These are phyloP conservation scores for Mormoops blainvillei DNA, from an alignment of 2,113 vertebrate genomes.

Conservation along the genomic window DNA sequence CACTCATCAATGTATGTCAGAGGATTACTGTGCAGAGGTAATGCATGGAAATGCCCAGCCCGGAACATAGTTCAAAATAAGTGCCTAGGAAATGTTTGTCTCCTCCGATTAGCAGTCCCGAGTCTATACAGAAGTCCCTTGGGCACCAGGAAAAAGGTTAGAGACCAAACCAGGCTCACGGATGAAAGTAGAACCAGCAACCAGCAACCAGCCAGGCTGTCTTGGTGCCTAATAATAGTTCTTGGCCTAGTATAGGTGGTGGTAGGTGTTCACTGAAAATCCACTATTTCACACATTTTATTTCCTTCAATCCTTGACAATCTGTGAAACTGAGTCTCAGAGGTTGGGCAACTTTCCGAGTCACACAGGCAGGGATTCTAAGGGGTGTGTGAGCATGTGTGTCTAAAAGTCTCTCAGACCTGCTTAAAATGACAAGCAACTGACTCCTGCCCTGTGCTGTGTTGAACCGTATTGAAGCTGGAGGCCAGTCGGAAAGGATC, in stretches of 20 bases:
- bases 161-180: background rate
- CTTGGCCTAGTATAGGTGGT: fast-evolving
- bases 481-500: background rate
- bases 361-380: background rate
- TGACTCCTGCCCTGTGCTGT: background rate
- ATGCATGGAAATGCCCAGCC: background rate
- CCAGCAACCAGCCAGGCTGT: background rate
- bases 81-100: background rate
- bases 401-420: background rate
- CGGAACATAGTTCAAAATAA: background rate
- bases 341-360: background rate
- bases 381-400: background rate
- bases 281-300: background rate
- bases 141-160: background rate
- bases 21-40: background rate
- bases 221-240: background rate
- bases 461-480: background rate
- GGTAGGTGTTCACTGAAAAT: background rate
- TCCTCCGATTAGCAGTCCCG: background rate
- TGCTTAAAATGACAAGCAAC: background rate
- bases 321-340: background rate
- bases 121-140: background rate
- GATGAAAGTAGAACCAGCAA: background rate
- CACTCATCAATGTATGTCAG: background rate
- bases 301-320: background rate